phyloP scores from a whole-genome alignment of 2,113 vertebrate species.

The Cepphus grylle region DNA sequence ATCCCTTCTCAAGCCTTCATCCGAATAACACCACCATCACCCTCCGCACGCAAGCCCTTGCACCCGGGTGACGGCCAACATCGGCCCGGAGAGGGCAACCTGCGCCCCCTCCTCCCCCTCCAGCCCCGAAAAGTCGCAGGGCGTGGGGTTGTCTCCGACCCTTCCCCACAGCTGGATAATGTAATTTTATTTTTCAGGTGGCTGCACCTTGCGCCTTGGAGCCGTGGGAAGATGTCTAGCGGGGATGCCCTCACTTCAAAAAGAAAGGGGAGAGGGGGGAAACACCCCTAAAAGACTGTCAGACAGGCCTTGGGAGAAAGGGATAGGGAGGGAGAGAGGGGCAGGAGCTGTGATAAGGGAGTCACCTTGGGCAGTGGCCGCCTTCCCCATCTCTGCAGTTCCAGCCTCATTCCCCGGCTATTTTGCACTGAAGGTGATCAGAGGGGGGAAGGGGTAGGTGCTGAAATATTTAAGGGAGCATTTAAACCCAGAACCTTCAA shows the following conservation, averaged over 20 bases:
- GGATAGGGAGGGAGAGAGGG: too few species aligned
- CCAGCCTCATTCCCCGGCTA: neutral
- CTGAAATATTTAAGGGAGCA: neutral
- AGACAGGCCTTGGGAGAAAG: neutral
- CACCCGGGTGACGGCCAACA: neutral
- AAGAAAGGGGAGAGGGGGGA: rapidly evolving
- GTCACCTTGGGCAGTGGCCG: neutral
- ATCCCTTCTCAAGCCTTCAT: neutral
- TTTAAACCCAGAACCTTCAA: slow-evolving; percentile 56
- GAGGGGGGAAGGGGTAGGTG: neutral
- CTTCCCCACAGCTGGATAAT: neutral
- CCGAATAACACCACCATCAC: neutral
- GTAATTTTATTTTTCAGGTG: neutral
- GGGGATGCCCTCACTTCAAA: neutral
- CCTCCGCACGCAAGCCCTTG: neutral
- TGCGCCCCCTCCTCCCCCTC: neutral
- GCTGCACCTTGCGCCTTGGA: neutral
- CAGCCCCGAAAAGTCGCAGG: neutral
- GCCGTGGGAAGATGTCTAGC: neutral
- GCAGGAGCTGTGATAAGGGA: neutral
- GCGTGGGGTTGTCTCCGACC: neutral
- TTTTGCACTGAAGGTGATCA: neutral
- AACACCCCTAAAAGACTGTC: neutral
- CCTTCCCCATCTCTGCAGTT: neutral
- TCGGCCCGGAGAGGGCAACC: neutral